Base-by-base conservation (phyloP, 2,888 invertebrate genomes). In the Osmoderma eremita region DNA sequence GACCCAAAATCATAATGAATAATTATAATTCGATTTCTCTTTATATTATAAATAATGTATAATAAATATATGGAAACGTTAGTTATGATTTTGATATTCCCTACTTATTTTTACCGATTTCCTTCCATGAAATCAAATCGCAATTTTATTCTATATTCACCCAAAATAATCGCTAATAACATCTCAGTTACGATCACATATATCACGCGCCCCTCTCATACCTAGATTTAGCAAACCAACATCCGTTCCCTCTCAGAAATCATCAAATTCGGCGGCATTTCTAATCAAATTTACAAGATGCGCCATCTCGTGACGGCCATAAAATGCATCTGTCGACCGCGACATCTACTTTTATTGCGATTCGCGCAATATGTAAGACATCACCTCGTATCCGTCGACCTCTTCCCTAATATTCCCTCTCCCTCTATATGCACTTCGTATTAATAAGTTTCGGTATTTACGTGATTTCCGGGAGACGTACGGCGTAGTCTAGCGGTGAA, bases 361-460 rank as follows among this genome's bases (percentile, higher is more conserved):
- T 70, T 65, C 73, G 69, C 69, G 69, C 72, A 70, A 74, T 75
- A 72, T 74, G 74, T 74, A 73, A 71, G 73, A 73, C 72, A 75
- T 61, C 58, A 61, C 58, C 58, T 58, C 42, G 58, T 45, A 42
- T 15, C 18, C 53, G 15, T 15, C 22, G 50, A 15, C 17, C 8
- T 24, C 24, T n/a, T 41, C 42, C 45, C 65, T 49, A 68, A 68
- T 61, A 65, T 65, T 5, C 62, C 41, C 64, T 65, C 70, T 58
- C 70, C 70, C 69, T 63, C n/a, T n/a, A 53, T 53, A 70, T 69
- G 71, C 72, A 69, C 70, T 72, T 70, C 71, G 67, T 70, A 72
- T 72, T 74, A 74, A 74, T 74, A 74, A 72, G 71, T 61, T 61
- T 61, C 45, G 58, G 58, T 61, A 61, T 61, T 61, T 61, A 61